Base-by-base conservation (phyloP, 2,113 vertebrate genomes). In the Sphaerodactylus townsendi region DNA sequence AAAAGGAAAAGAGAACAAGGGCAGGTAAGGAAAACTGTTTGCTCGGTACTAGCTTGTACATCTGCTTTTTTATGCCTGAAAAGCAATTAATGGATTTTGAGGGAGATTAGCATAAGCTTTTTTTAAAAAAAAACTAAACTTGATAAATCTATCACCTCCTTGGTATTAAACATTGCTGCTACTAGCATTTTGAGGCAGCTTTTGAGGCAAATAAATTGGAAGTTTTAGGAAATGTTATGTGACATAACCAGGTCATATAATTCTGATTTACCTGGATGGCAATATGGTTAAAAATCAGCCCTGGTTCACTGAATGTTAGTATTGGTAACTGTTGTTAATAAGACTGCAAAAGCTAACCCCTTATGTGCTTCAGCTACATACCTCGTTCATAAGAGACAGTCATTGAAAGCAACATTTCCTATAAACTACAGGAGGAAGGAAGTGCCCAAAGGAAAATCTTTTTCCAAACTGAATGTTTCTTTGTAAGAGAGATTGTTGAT, bases 1-100 rank as follows among this genome's bases (percentile, higher is more conserved):
- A 64, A 97, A 97, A 95, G 97, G 96, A 50, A 98, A 98, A 84
- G 98, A 99, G 84, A 98, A 97, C 77, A 98, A 97, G 92, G 96
- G 95, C 95, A 97, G 97, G 98, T 99, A 92, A 96, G 93, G 71
- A 48, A 6, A 46, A 89, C 64, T 73, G 5, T 1, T 1, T 76
- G 23, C 35, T 62, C 15, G 72, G 33, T 69, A n/a, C 17, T 44
- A 56, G 11, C 13, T 70, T 81, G 56, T 50, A 68, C 4, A 25
- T 35, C 21, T 28, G 78, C 68, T n/a, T 35, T 81, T 70, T 39
- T 6, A n/a, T 41, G 23, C 5, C 30, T 66, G 39, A 48, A 8
- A 41, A 39, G 35, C 39, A 37, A 62, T 39, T 30, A 77, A 35
- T 59, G 15, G 4, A 7, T 46, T 30, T 28, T n/a, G 8, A 6